Evolutionary conservation across 2,888 invertebrate genomes (phyloP).

Genomic region (Clanis bilineata): DNA sequence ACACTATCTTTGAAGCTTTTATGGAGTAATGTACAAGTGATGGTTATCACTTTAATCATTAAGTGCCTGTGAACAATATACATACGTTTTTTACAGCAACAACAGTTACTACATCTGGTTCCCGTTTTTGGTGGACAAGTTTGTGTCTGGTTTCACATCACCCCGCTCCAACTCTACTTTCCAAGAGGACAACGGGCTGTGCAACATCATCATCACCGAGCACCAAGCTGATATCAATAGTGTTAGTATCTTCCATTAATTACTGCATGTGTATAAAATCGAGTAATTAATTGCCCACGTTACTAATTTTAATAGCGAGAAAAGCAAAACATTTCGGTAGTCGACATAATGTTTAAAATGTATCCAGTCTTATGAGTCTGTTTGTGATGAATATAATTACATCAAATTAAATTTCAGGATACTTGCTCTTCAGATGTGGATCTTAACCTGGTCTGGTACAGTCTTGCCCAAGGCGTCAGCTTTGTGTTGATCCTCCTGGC

Average conservation of each 20-base stretch:
- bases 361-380: too few species aligned
- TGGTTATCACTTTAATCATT: too few species aligned
- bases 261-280: too few species aligned
- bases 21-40: too few species aligned
- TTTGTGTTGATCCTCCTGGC: slow-evolving; percentile 40
- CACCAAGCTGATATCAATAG: neutral
- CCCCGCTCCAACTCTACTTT: slow-evolving; percentile 12
- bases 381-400: too few species aligned
- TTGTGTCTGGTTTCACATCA: slow-evolving; percentile 35
- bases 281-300: too few species aligned
- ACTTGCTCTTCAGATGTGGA: slow-evolving; percentile 33
- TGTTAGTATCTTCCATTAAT: neutral
- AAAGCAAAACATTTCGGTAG: too few species aligned
- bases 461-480: slow-evolving; percentile 34
- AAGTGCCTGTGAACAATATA: too few species aligned
- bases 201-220: slow-evolving; percentile 31
- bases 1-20: too few species aligned
- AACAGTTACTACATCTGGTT: slow-evolving; percentile 75
- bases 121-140: slow-evolving; percentile 69
- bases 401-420: too few species aligned
- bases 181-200: slow-evolving; percentile 30
- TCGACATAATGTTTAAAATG: too few species aligned
- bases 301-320: too few species aligned
- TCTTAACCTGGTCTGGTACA: slow-evolving; percentile 32
- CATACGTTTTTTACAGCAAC: slow-evolving; percentile 55